Evolutionary conservation across 2,797 vertebrate species (phyloP), one percentile per base, ranked within the genome.

Genomic region (Yasuhikotakia modesta): DNA sequence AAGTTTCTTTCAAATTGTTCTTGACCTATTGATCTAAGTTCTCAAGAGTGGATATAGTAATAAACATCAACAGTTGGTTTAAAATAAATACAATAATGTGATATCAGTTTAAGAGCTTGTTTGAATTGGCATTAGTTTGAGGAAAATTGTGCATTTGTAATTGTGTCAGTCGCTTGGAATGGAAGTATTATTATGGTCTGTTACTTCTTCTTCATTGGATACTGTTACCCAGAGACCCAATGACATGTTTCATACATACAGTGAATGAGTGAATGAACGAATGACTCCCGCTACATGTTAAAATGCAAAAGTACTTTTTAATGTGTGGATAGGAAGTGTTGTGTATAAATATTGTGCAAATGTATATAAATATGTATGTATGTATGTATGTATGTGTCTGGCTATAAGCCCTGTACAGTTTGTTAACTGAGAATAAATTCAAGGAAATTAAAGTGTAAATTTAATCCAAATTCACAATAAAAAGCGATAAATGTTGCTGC

Each of bases 341-440:
- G 24, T 71, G 22, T 73, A 80, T 68, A 73, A 52, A 45, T 61
- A 53, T 72, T 80, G 27, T 76, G 24, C 73, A 70, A 27, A 84
- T 53, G 63, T 76, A 78, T 88, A 88, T 88, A 89, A 86, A 87
- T 90, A 86, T 85, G 75, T 83, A 48, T 74, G 68, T 85, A 66
- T 79, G 53, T 82, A 22, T 39, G 35, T 39, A 39, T 39, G 35
- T 35, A 35, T 7, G 32, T 78, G 87, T 82, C 80, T 61, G 82
- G 50, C 64, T 39, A 6, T 39, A 39, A 6, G 35, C 64, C 68
- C 65, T 64, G 81, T 80, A 78, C 57, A 83, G 79, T 61, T 78
- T 71, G 75, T 77, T 65, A 67, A 48, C 11, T 46, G 30, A 77
- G 6, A 39, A 39, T 39, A 58, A 73, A 52, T 35, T 53, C 24